Evolutionary conservation across 2,888 invertebrate species (phyloP).

Genomic region (Dinocampus coccinellae): DNA sequence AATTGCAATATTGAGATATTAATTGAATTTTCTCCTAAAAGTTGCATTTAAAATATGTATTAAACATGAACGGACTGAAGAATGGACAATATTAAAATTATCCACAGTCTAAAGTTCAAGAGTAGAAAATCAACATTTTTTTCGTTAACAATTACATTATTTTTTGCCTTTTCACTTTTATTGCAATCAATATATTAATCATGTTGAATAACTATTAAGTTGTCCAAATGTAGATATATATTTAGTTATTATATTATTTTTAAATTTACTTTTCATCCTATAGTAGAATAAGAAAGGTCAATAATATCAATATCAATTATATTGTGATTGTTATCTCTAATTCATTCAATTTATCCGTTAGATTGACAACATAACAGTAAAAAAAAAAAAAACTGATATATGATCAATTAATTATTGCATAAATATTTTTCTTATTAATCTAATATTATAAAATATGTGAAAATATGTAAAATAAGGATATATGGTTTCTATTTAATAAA

Average conservation of each 20-base stretch:
- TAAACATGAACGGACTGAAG: not conserved
- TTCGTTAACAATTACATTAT: slow-evolving; percentile 47
- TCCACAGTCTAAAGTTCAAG: not conserved
- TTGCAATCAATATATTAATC: not conserved
- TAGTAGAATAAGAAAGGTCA: too few relatives aligned
- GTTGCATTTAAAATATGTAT: not conserved
- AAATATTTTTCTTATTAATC: not conserved
- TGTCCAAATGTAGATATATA: too few relatives aligned
- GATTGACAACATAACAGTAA: too few relatives aligned
- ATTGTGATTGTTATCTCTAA: too few relatives aligned
- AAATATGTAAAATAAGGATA: not conserved
- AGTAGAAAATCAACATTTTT: slow-evolving; percentile 1
- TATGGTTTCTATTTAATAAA: slow-evolving; percentile 12
- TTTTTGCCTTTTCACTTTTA: not conserved
- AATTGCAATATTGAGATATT: not conserved
- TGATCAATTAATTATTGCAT: not conserved
- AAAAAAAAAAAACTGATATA: too few relatives aligned
- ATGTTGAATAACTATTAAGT: too few relatives aligned
- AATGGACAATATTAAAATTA: not conserved
- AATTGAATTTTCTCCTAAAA: not conserved
- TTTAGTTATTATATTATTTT: slow-evolving; percentile 6
- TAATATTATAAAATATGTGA: not conserved
- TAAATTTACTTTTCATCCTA: not conserved
- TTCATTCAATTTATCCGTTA: too few relatives aligned
- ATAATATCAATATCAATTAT: too few relatives aligned